Evolutionary conservation across 1,140 invertebrate species (phyloP), one percentile per base, ranked within the genome.

Genomic region (Drosophila subobscura): DNA sequence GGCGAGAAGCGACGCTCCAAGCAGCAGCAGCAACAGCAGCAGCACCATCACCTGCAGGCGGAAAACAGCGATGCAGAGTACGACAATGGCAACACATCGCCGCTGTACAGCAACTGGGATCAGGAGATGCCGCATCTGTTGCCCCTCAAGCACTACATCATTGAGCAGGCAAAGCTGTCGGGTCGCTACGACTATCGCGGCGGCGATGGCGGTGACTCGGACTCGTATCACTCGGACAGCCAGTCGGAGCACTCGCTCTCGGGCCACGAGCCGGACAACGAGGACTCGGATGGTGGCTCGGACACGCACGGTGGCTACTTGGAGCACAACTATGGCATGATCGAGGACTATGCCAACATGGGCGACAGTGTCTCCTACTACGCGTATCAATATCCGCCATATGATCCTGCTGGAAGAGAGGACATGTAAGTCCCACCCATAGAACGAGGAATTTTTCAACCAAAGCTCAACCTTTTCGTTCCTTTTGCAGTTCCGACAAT

Each of bases 131-230:
- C 94, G 49, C 96, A 97, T 91, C 92, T 97, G 49, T 90, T 97
- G 77, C 96, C 96, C 3, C 92, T 98, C 54, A 96, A 97, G 88
- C 95, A 97, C 91, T 97, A 97, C 85, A 96, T 98, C 52, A 93
- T 97, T 71, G 96, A 97, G 90, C 96, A 97, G 92, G 95, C 95
- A 0, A 95, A 96, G 91, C 92, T 95, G 5, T 95, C 95, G 70
- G 95, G 95, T 93, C 90, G 94, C 90, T 95, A 95, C 76, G 93
- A 94, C 68, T 94, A 95, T 66, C 79, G 85, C 10, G 71, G 57
- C 0, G 81, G 75, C 40, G 80, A 84, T 88, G 93, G 94, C 20
- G 90, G 95, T 5, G 95, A 95, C 88, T 95, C 94, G 1, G 96
- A 96, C 91, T 95, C 94, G 5, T 91, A 94, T 64, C 92, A 93